A percentile compares a stretch with the other conserved stretches of the same genome.
Conservation (phyloP, 2,888 invertebrate species). For the Eucriotettix oculatus region DNA sequence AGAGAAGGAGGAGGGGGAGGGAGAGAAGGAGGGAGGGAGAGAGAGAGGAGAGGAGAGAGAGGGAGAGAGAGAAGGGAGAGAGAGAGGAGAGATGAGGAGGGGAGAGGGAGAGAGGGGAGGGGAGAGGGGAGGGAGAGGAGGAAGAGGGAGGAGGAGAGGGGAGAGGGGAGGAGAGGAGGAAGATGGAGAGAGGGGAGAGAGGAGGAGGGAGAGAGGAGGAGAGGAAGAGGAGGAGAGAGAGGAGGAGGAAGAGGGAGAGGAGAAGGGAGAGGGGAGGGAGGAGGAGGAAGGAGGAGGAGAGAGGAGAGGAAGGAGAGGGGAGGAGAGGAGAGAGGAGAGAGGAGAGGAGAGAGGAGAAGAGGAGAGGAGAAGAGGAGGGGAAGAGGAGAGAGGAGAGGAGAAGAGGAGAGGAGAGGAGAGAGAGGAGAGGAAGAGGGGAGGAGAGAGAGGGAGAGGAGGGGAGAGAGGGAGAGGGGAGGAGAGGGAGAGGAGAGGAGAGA, state of each 20-base stretch:
- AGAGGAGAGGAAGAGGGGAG: not conserved
- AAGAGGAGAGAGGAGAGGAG: not conserved
- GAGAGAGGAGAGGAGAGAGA: not conserved
- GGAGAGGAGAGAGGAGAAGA: not conserved
- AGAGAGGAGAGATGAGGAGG: not conserved
- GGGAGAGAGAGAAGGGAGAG: not conserved
- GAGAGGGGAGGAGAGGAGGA: not conserved
- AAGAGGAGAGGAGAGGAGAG: not conserved
- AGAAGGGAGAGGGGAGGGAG: not conserved
- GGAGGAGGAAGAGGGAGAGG: not conserved
- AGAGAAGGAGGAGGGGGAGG: not conserved
- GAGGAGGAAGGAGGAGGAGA: not conserved
- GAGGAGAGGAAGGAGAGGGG: not conserved
- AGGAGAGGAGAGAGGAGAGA: not conserved
- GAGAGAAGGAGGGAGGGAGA: not conserved
- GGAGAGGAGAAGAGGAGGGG: not conserved
- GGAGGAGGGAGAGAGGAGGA: not conserved
- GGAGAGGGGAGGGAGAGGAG: not conserved
- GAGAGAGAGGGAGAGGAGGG: not conserved
- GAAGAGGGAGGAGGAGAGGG: not conserved
- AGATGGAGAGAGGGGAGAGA: not conserved
- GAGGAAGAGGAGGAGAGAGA: not conserved
- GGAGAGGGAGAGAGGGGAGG: not conserved
- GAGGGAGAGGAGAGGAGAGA: not conserved
- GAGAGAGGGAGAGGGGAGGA: not conserved